Percentiles rank a stretch among this genome's conserved stretches.
Conservation (phyloP, 2,113 vertebrate genomes). For the Progne subis region DNA sequence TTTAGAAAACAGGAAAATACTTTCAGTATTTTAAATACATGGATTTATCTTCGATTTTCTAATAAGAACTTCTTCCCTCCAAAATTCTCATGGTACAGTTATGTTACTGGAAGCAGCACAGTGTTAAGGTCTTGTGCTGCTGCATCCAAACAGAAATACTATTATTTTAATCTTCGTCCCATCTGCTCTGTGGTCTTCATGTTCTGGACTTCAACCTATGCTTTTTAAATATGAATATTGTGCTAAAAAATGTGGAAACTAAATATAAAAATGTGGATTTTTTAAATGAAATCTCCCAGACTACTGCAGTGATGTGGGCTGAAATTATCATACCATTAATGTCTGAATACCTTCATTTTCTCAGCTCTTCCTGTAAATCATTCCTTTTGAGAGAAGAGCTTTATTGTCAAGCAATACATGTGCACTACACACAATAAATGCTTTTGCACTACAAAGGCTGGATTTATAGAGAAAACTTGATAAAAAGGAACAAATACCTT, state of each 20-base stretch:
- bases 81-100: neutral
- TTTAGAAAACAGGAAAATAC: neutral
- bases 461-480: neutral
- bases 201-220: neutral
- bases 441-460: neutral
- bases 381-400: neutral
- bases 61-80: neutral
- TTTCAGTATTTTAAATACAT: neutral
- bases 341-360: neutral
- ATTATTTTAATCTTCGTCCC: neutral
- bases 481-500: neutral
- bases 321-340: neutral
- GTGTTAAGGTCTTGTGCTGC: neutral
- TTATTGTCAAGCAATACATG: neutral
- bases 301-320: neutral
- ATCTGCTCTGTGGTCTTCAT: neutral
- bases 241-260: neutral
- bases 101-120: neutral
- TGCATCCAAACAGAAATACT: neutral
- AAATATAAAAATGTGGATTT: neutral
- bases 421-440: too few species aligned
- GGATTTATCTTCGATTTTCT: neutral
- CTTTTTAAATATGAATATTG: neutral
- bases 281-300: neutral
- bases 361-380: neutral